Evolutionary conservation across 2,797 vertebrate species (phyloP).

Genomic region (Cyclura pinguis): DNA sequence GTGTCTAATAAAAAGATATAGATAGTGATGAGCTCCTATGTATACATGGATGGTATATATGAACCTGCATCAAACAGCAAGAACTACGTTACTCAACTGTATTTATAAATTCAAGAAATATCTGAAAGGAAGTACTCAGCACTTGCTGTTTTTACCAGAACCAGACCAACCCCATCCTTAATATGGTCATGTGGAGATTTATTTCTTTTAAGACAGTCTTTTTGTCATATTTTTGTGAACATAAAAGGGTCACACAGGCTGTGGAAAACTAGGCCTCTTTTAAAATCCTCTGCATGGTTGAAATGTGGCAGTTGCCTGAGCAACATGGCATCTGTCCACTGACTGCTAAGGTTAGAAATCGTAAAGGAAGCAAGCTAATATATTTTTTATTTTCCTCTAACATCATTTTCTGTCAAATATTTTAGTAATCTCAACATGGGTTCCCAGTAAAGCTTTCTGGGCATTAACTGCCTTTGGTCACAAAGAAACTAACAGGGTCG

Average conservation of each 20-base stretch:
- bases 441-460: conserved; percentile 55
- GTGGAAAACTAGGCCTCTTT: conserved; percentile 21
- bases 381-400: neutral
- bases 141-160: neutral
- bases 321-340: conserved; percentile 59
- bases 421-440: conserved; percentile 44
- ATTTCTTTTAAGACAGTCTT: neutral
- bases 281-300: conserved; percentile 72
- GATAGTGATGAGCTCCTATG: neutral
- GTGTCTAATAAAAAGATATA: neutral
- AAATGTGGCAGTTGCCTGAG: neutral
- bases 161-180: neutral
- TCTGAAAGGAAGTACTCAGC: neutral
- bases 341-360: neutral
- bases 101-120: neutral
- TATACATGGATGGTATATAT: neutral
- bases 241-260: neutral
- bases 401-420: neutral
- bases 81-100: neutral
- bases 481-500: neutral
- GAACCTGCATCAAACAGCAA: neutral
- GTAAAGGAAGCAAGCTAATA: rapidly evolving
- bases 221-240: neutral
- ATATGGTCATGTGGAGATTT: neutral
- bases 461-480: neutral